A percentile compares a stretch with the other conserved stretches of the same genome.
Evolutionary conservation across 2,113 vertebrate species (phyloP).

Genomic region (Brachypteracias leptosomus): DNA sequence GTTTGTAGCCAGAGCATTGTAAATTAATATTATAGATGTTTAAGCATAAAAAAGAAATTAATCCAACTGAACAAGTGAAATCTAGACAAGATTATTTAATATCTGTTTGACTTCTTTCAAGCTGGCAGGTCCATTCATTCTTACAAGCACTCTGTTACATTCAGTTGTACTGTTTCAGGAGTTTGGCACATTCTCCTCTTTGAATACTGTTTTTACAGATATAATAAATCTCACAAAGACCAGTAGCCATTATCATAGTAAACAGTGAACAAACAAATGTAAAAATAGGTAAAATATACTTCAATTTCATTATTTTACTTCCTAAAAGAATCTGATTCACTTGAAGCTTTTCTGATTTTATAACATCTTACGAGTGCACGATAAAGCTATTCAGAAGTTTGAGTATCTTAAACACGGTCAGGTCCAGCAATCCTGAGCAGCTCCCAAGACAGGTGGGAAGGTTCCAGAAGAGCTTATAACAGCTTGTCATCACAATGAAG

Average conservation of each 20-base stretch:
- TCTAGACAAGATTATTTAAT: neutral
- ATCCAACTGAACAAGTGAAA: neutral
- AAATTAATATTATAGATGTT: neutral
- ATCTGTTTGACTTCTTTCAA: neutral
- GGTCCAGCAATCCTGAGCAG: neutral
- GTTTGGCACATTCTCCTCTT: neutral
- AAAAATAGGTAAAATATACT: neutral
- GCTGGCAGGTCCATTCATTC: neutral
- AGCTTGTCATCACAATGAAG: neutral
- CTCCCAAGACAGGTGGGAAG: neutral
- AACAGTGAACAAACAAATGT: neutral
- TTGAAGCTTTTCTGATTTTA: neutral
- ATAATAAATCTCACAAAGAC: neutral
- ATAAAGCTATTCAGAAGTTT: neutral
- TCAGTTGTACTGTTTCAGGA: neutral
- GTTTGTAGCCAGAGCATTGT: neutral
- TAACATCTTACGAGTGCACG: neutral
- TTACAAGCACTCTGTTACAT: neutral
- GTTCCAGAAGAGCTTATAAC: accelerated
- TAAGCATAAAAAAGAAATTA: neutral
- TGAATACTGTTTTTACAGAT: neutral
- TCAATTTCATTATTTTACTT: neutral
- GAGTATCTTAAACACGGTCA: neutral
- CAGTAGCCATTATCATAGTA: neutral
- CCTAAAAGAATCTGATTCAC: neutral